Base-by-base conservation (phyloP, 1,140 invertebrate species). In the Archivesica marissinica region DNA sequence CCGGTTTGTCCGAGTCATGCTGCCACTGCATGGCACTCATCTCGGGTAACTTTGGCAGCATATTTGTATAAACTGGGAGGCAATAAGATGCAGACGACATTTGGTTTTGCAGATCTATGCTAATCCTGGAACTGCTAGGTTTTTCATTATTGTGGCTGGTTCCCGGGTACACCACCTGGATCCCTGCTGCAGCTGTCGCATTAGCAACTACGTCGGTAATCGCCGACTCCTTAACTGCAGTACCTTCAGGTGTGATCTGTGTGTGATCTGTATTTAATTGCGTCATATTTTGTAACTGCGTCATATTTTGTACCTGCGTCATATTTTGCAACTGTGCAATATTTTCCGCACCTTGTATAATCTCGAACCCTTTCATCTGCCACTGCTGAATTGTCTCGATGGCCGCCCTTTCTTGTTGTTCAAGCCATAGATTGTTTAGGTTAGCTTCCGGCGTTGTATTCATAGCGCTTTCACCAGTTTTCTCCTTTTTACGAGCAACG, bases 381-480 rank as follows among this genome's bases (percentile, higher is more conserved):
- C 80, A 83, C 52, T 83, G 80, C 9, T 83, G 80, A 1, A 83
- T 83, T 4, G 80, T 83, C 50, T 83, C 80, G 2, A 83, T 38
- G 4, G 80, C 80, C 1, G 44, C 80, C 33, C 68, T 74, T 59
- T 83, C 80, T 74, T 83, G 80, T 28, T 74, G 80, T 23, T 83
- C 68, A 4, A 41, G 33, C 77, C 77, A 80, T n/a, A 52, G 17
- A 13, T 50, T 80, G 7, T 23, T 20, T 20, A 59, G 13, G 41
- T 77, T 54, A 11, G 9, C 1, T 13, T 44, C 54, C 7, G 70
- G 25, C 1, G 6, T 13, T 23, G 35, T 13, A 61, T 61, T 61
- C 17, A 35, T 25, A n/a, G 20, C n/a, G 20, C 25, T 61, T 17
- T 59, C 20, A 20, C 20, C 35, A 39, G 35, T 59, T 44, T 61